phyloP scores from a whole-genome alignment of 1,140 invertebrate species.

The Drosophila serrata region DNA sequence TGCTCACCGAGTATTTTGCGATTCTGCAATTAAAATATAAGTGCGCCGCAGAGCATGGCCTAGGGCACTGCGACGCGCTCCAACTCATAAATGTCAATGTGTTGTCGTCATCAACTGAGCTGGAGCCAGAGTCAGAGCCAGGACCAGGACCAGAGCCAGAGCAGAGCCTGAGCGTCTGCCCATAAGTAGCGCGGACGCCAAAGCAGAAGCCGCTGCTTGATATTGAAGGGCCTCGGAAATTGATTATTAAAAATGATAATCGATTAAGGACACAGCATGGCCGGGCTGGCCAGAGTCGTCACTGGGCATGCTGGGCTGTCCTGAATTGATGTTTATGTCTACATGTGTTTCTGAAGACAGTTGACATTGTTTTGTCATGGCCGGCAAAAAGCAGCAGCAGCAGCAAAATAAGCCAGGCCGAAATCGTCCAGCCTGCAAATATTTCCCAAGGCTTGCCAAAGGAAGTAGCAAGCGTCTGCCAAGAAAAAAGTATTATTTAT shows the following conservation, averaged over 20 bases:
- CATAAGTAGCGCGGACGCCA: constrained; percentile 48
- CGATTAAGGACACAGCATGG: constrained; percentile 69
- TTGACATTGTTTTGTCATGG: constrained; percentile 79
- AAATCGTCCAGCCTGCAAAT: constrained; percentile 67
- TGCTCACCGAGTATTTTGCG: constrained; percentile 28
- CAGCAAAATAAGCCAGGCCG: constrained; percentile 57
- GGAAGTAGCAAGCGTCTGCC: constrained; percentile 37
- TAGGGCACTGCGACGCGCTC: constrained; percentile 22
- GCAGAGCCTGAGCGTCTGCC: constrained; percentile 21
- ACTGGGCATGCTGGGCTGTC: constrained; percentile 44
- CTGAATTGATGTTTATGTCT: constrained; percentile 83
- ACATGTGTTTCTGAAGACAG: constrained; percentile 85
- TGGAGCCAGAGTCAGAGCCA: neutral
- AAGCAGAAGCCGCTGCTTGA: constrained; percentile 13
- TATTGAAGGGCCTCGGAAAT: constrained; percentile 55
- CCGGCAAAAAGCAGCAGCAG: constrained; percentile 58
- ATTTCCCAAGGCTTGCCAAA: constrained; percentile 66
- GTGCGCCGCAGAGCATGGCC: constrained; percentile 8
- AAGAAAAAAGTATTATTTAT: constrained; percentile 74
- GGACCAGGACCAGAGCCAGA: neutral
- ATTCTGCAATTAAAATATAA: constrained; percentile 66
- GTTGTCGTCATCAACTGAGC: constrained; percentile 45
- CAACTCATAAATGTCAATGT: constrained; percentile 67
- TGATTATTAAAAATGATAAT: constrained; percentile 85
- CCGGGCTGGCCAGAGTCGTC: constrained; percentile 16